Evolutionary conservation across 2,888 invertebrate species (phyloP), one percentile per base, ranked within the genome.

Genomic region (Eilema caniola): DNA sequence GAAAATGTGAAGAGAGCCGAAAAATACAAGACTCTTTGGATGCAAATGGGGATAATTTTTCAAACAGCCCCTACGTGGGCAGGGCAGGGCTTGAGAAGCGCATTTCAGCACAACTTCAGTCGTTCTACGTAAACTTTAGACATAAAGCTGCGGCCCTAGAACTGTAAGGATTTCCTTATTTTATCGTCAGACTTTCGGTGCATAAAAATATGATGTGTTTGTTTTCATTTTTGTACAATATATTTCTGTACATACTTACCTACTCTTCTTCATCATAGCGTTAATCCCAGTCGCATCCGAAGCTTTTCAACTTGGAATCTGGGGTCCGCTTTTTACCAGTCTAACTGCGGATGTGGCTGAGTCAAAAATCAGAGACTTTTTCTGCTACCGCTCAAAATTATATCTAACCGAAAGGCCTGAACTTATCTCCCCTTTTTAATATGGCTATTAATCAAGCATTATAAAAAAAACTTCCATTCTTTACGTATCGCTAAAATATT

Each of bases 51-150:
- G 67, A 76, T 70, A 67, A 77, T 86, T 85, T 84, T 82, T 83
- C 80, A 81, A 72, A 71, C 61, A 60, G 63, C 62, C 62, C 53
- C 73, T 79, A 75, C 79, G 80, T 81, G 80, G 73, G 73, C 73
- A 77, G 75, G 77, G 81, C 78, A 79, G 73, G 74, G 72, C 71
- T 75, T 70, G 37, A 25, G 60, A 62, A 72, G 70, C 67, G 71
- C 66, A 75, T 73, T 81, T 71, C 74, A 69, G 74, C 70, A 67
- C 67, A 88, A 88, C 79, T 88, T 83, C 56, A 76, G 81, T 77
- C 87, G 80, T 89, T 88, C 73, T 60, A 69, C 67, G 28, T 41
- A 65, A 90, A 89, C 84, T 89, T 89, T 79, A 62, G 70, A 69
- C 87, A 85, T 89, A 87, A 89, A 88, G 85, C 28, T 84, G 73